Conservation (phyloP, 2,888 invertebrate genomes). For the Omphaloscelis lunosa region DNA sequence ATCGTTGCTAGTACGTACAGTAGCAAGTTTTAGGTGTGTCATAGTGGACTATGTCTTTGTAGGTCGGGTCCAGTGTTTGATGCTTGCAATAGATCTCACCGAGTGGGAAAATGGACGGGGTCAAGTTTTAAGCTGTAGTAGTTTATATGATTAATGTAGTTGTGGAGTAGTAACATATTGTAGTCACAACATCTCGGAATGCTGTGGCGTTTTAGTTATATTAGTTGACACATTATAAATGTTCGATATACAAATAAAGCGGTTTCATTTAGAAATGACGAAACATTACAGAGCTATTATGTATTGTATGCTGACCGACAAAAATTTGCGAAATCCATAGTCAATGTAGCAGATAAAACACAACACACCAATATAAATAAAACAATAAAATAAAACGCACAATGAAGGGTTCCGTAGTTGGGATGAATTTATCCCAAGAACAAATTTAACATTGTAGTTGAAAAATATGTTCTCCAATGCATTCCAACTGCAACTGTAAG, state of each 20-base stretch:
- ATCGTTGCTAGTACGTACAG: slow-evolving; percentile 1
- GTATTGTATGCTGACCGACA: background rate
- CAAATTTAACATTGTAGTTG: no score
- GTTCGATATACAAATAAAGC: background rate
- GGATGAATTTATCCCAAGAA: no score
- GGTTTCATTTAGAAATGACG: background rate
- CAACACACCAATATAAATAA: background rate
- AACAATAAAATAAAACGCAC: no score
- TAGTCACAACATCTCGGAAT: background rate
- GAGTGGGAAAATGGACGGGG: background rate
- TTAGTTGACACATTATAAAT: background rate
- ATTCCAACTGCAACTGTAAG: no score
- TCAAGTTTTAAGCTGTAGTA: slow-evolving; percentile 18
- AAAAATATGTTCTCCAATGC: no score
- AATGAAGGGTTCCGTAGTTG: no score
- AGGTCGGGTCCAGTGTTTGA: slow-evolving; percentile 34
- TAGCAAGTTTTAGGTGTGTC: slow-evolving; percentile 22
- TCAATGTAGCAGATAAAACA: background rate
- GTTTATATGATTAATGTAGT: background rate
- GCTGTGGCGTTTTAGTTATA: background rate
- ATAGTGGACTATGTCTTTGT: slow-evolving; percentile 37
- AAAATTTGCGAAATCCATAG: background rate
- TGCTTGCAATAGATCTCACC: slow-evolving; percentile 41
- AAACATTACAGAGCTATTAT: background rate
- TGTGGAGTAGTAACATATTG: background rate